A percentile compares a stretch with the other conserved stretches of the same genome.
Conservation (phyloP, 1,140 invertebrate species). For the Cherax quadricarinatus region DNA sequence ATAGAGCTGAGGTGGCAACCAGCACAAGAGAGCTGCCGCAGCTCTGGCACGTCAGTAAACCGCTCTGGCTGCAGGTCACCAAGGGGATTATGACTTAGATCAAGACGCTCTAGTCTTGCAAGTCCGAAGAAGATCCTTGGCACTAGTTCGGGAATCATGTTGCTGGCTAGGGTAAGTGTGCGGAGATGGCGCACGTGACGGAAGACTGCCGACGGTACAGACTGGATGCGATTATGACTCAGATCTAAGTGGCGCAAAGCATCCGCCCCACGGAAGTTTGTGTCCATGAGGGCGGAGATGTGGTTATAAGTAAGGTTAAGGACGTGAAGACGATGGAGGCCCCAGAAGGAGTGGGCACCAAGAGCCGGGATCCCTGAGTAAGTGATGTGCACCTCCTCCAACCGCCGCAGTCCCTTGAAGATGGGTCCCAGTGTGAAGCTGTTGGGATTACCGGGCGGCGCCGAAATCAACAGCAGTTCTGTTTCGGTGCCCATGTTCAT, state of each 20-base stretch:
- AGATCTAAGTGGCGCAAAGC: conserved; percentile 78
- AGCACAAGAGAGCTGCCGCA: conserved; percentile 84
- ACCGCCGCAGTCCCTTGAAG: conserved; percentile 82
- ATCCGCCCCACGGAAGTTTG: conserved; percentile 77
- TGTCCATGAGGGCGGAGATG: conserved; percentile 81
- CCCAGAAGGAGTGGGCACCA: conserved; percentile 87
- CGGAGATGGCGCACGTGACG: conserved; percentile 82
- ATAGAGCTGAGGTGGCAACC: conserved; percentile 84
- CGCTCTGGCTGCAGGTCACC: conserved; percentile 85
- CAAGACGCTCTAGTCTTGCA: conserved; percentile 82
- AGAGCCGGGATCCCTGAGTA: conserved; percentile 87
- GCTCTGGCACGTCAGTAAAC: conserved; percentile 84
- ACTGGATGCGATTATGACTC: conserved; percentile 78
- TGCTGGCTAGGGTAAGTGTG: conserved; percentile 84
- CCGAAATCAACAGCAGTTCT: conserved; percentile 84
- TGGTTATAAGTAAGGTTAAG: conserved; percentile 88
- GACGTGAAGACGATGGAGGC: conserved; percentile 82
- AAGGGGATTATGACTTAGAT: conserved; percentile 86
- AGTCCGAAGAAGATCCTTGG: conserved; percentile 83
- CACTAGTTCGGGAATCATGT: conserved; percentile 83
- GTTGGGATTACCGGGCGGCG: conserved; percentile 82
- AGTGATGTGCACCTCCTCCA: conserved; percentile 86
- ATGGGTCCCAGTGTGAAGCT: conserved; percentile 85
- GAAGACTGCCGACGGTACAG: conserved; percentile 84
- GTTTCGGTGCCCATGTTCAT: conserved; percentile 81